Evolutionary conservation across 2,113 vertebrate species (phyloP), one percentile per base, ranked within the genome.

Genomic region (Lethenteron reissneri): DNA sequence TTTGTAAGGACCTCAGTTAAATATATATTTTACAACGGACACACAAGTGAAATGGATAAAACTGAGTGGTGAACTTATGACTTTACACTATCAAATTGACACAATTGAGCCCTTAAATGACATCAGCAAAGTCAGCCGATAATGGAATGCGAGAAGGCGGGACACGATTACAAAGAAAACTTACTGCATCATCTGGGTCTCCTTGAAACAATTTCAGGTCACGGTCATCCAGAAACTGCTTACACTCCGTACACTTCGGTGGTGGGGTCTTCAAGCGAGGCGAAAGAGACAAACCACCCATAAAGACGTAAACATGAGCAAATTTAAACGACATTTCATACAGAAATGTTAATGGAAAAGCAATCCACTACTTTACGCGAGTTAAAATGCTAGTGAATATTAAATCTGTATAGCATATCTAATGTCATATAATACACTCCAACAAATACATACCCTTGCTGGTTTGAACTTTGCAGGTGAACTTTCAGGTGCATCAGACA

Each of bases 131-230:
- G 6, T 41, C 41, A 41, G 41, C 41, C 41, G 6, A 41, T 41
- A 41, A 41, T 41, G 41, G 6, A 1, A 41, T 41, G 41, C 41
- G 6, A 41, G 41, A 41, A 41, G 41, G 41, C 41, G 41, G 41
- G 41, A n/a, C 71, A 58, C 57, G 57, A 6, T 3, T 2, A 2
- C 0, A 5, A 0, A 5, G 13, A 1, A 1, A 4, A 71, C 80
- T 85, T 76, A 92, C 89, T 11, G 88, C 87, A 41, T 84, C 82
- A 3, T 90, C 89, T 1, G 85, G 85, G 71, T 87, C 88, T 3
- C 90, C 89, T 75, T 95, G 90, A 75, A 89, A 91, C 60, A 90
- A 95, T 76, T 95, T 95, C 12, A 97, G 87, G 71, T 96, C 88
- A 0, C 87, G 80, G 70, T 97, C 92, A 5, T 97, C 92, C 73